Evolutionary conservation across 2,113 vertebrate species (phyloP).

Genomic region (Corvus hawaiiensis): DNA sequence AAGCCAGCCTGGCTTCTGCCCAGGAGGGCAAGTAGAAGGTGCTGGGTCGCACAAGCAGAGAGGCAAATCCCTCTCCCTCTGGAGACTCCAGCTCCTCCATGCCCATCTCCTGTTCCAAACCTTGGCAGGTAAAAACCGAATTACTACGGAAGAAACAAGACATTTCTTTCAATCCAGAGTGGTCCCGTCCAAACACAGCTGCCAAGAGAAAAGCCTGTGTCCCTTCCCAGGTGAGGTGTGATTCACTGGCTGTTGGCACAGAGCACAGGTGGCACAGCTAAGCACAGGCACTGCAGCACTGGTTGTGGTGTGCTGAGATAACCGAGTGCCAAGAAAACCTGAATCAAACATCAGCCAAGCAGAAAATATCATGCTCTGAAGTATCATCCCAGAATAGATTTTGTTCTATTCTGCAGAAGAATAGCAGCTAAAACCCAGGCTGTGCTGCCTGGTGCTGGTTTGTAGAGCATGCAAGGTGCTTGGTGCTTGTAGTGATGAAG

Average conservation of each 20-base stretch:
- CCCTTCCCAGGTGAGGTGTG: background rate
- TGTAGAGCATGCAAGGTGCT: background rate
- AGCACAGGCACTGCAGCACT: background rate
- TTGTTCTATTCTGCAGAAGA: background rate
- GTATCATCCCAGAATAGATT: background rate
- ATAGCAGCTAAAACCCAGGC: background rate
- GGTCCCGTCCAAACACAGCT: background rate
- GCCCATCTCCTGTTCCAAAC: background rate
- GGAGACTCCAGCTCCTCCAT: accelerated
- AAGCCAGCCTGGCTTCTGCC: background rate
- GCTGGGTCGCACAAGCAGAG: background rate
- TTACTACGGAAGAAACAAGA: background rate
- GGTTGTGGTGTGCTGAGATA: background rate
- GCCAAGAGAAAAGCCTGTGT: background rate
- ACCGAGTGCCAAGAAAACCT: background rate
- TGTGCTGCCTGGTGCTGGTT: background rate
- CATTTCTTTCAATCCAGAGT: background rate
- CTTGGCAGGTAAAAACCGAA: background rate
- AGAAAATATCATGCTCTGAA: background rate
- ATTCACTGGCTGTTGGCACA: background rate
- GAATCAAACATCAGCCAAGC: background rate
- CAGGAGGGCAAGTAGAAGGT: background rate
- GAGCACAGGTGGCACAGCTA: background rate
- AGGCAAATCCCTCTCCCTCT: background rate
- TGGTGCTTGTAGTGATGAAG: background rate